These are phyloP conservation scores for Empis livida DNA, from an alignment of 2,888 invertebrate genomes.

Conservation along the genomic window DNA sequence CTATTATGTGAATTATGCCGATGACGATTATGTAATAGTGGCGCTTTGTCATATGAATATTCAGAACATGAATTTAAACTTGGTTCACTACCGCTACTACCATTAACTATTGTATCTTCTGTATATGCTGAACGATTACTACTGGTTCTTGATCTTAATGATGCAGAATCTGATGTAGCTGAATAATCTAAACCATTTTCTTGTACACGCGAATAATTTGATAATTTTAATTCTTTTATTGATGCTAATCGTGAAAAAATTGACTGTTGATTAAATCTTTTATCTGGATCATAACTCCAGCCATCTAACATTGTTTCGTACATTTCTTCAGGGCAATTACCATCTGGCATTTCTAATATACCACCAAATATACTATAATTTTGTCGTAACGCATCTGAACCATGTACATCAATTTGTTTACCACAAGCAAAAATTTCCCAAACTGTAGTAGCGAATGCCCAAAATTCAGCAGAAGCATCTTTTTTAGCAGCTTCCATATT, in stretches of 20 bases:
- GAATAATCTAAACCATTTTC: constrained; percentile 8
- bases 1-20: background rate
- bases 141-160: constrained; percentile 5
- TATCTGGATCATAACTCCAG: constrained; percentile 61
- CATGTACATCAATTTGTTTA: constrained; percentile 33
- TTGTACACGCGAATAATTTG: constrained; percentile 14
- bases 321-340: constrained; percentile 59
- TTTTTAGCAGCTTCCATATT: constrained; percentile 52
- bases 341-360: constrained; percentile 54
- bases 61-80: constrained; percentile 4
- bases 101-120: constrained; percentile 9
- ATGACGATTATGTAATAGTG: constrained; percentile 3
- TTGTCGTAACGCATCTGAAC: constrained; percentile 15
- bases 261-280: constrained; percentile 65
- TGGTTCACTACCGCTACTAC: constrained; percentile 8
- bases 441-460: constrained; percentile 83
- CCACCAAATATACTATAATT: constrained; percentile 28
- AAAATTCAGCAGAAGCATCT: constrained; percentile 67
- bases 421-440: constrained; percentile 88
- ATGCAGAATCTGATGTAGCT: constrained; percentile 12
- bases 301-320: constrained; percentile 74
- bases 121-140: constrained; percentile 3
- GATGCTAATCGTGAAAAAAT: constrained; percentile 44
- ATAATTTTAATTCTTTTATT: constrained; percentile 18
- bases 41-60: constrained; percentile 6